phyloP scores from a whole-genome alignment of 1,140 invertebrate species.

The Drosophila sturtevanti region DNA sequence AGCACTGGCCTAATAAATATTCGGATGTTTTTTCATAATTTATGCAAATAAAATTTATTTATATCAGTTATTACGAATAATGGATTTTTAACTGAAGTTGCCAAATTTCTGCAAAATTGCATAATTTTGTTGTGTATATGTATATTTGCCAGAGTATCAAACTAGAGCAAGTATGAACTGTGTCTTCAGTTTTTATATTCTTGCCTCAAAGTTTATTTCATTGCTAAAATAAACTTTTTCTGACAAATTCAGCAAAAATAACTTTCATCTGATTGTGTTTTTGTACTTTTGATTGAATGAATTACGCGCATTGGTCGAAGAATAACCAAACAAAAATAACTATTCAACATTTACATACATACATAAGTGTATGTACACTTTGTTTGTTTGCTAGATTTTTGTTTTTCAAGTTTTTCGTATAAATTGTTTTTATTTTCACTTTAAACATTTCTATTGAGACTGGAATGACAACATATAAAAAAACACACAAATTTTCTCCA shows the following conservation, averaged over 20 bases:
- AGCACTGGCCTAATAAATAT: no score
- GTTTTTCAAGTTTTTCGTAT: constrained; percentile 39
- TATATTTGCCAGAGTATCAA: background rate
- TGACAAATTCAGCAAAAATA: constrained; percentile 28
- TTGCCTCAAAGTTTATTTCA: constrained; percentile 20
- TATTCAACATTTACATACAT: constrained; percentile 37
- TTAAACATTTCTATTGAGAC: constrained; percentile 68
- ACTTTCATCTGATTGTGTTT: constrained; percentile 25
- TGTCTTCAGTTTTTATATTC: background rate
- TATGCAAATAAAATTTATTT: no score
- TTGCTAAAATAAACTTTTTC: constrained; percentile 44
- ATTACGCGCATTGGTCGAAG: background rate
- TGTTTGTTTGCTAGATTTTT: background rate
- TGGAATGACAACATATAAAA: constrained; percentile 69
- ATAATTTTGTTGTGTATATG: no score
- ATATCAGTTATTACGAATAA: no score
- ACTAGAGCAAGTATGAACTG: background rate
- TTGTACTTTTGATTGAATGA: background rate
- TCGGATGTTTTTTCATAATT: no score
- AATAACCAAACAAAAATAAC: constrained; percentile 32
- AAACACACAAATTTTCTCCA: constrained; percentile 45
- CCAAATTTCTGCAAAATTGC: no score
- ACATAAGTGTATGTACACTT: constrained; percentile 5
- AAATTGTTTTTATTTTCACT: constrained; percentile 65
- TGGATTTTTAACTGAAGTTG: no score